Base-by-base conservation (phyloP, 2,888 invertebrate species). In the Beris chalybata region DNA sequence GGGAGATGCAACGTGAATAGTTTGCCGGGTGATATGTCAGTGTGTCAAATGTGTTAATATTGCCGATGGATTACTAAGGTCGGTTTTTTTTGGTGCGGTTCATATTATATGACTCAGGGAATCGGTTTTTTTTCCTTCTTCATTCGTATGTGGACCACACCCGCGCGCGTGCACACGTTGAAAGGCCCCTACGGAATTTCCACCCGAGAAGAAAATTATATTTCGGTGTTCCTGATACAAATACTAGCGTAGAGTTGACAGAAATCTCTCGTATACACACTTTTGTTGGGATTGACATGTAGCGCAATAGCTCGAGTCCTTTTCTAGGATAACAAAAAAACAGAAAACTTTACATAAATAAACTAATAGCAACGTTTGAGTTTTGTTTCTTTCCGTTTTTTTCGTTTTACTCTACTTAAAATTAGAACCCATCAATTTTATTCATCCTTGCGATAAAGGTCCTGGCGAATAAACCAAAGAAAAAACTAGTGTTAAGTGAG, bases 141-240 rank as follows among this genome's bases (percentile, higher is more conserved):
- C 31, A 7, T 50, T 61, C 61, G 38, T 61, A 61, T 61, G 71
- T 74, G 76, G 78, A 78, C 79, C 79, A 79, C 79, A 79, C 79
- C 79, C 79, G 79, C 79, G 77, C 79, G 76, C 76, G 74, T 77
- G 77, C 76, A 77, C 76, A 77, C 75, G 74, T 77, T 68, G 55
- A 66, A 52, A 43, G 52, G 61, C 64, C 55, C 47, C 56, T 43
- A 54, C 45, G 54, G 64, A 53, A 52, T 50, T 61, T 38, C 61
- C 55, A 64, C 54, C 64, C 64, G 47, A 64, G 45, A 58, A 48
- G 58, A 64, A 64, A 64, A 54, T 64, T 64, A 64, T 64, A 54
- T 64, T 64, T 64, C 50, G 59, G 50, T 52, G 61, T 52, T 61
- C 61, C 61, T 50, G 50, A 29, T 50, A 61, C 61, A 61, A 15